These are phyloP conservation scores for Ploceus nigricollis DNA, from an alignment of 2,113 vertebrate species.

Conservation along the genomic window DNA sequence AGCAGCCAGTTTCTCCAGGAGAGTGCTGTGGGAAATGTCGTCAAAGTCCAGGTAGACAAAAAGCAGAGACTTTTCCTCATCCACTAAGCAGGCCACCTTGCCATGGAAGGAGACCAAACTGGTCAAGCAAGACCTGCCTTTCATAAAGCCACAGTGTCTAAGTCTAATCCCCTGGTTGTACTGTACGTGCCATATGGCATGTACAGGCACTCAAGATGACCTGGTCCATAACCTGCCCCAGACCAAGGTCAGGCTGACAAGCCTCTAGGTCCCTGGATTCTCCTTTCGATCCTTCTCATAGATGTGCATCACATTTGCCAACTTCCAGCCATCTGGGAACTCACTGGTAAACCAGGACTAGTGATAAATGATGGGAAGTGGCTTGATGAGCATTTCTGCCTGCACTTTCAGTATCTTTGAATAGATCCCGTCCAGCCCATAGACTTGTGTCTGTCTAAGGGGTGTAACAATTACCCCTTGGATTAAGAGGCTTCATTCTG, in stretches of 20 bases:
- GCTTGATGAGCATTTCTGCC: background rate
- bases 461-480: background rate
- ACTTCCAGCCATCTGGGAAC: background rate
- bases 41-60: background rate
- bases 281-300: fast-evolving
- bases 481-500: background rate
- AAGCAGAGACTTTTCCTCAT: background rate
- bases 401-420: background rate
- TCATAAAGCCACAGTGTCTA: background rate
- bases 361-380: background rate
- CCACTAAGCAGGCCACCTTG: background rate
- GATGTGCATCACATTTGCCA: background rate
- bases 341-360: background rate
- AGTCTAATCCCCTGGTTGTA: background rate
- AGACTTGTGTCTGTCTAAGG: background rate
- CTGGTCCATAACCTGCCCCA: background rate
- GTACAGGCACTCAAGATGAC: background rate
- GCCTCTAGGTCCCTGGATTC: background rate
- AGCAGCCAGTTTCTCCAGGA: background rate
- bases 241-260: background rate
- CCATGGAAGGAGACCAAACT: background rate
- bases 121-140: background rate
- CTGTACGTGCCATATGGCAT: background rate
- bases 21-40: background rate
- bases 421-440: background rate